Percentiles rank a stretch among this genome's conserved stretches.
These are phyloP conservation scores for Syngnathoides biaculeatus DNA, from an alignment of 2,113 vertebrate species.

Conservation along the genomic window DNA sequence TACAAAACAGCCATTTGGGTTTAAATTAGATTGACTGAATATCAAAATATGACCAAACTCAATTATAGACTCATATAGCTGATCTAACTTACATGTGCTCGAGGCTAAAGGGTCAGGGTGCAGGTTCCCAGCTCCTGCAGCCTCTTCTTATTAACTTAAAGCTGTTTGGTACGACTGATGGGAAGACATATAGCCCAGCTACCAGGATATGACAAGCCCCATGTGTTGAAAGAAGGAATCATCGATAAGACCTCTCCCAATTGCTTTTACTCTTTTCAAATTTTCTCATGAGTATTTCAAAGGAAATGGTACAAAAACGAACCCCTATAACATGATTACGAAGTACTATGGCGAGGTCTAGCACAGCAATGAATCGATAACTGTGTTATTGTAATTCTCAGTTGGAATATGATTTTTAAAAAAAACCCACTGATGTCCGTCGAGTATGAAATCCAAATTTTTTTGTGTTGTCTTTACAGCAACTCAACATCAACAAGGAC, in stretches of 20 bases:
- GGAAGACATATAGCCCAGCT: slow-evolving; percentile 17
- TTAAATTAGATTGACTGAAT: slow-evolving; percentile 65
- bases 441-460: too few species aligned
- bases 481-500: slow-evolving; percentile 41
- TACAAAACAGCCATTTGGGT: slow-evolving; percentile 59
- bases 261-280: background rate
- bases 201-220: slow-evolving; percentile 16
- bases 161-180: slow-evolving; percentile 43
- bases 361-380: too few species aligned
- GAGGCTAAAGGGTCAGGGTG: slow-evolving; percentile 42
- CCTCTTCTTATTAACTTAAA: slow-evolving; percentile 50
- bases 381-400: background rate
- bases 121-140: slow-evolving; percentile 41
- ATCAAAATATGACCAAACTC: slow-evolving; percentile 64
- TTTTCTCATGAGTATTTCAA: background rate
- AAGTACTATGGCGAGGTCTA: too few species aligned
- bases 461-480: too few species aligned
- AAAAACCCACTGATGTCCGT: too few species aligned
- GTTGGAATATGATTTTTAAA: background rate
- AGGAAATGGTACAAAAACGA: background rate
- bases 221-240: slow-evolving; percentile 28
- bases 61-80: slow-evolving; percentile 52
- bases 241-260: background rate
- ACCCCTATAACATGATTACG: background rate
- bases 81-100: slow-evolving; percentile 50